Conservation (phyloP, 2,888 invertebrate genomes). For the Leucania comma region DNA sequence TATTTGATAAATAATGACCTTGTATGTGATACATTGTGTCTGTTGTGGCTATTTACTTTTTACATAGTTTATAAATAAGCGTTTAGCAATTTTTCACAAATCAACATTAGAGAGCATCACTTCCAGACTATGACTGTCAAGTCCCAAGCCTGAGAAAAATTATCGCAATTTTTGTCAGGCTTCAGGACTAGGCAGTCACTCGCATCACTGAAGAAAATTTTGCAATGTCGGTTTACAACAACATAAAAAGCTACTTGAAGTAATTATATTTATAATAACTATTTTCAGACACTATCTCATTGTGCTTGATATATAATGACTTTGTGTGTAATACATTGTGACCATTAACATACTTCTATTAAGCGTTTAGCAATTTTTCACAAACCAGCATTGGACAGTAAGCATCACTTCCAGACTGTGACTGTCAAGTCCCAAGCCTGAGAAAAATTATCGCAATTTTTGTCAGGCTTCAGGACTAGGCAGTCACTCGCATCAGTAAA, state of each 20-base stretch:
- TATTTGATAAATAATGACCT: too few relatives aligned
- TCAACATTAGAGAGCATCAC: not conserved
- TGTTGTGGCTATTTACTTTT: too few relatives aligned
- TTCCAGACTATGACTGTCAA: not conserved
- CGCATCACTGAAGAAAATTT: not conserved
- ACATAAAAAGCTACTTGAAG: not conserved
- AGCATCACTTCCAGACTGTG: not conserved
- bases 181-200: not conserved
- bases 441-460: not conserved
- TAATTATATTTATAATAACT: too few relatives aligned
- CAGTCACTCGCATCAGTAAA: too few relatives aligned
- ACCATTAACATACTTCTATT: too few relatives aligned
- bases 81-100: too few relatives aligned
- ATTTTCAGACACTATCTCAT: too few relatives aligned
- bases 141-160: not conserved
- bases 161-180: not conserved
- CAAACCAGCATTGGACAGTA: not conserved
- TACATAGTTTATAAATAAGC: too few relatives aligned
- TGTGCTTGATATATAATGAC: too few relatives aligned
- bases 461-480: not conserved
- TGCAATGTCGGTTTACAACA: not conserved
- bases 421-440: not conserved
- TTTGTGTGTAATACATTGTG: too few relatives aligned
- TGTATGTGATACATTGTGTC: too few relatives aligned
- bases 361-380: too few relatives aligned